These are phyloP conservation scores for Ochotona princeps DNA, from an alignment of 2,113 vertebrate genomes.

Conservation along the genomic window DNA sequence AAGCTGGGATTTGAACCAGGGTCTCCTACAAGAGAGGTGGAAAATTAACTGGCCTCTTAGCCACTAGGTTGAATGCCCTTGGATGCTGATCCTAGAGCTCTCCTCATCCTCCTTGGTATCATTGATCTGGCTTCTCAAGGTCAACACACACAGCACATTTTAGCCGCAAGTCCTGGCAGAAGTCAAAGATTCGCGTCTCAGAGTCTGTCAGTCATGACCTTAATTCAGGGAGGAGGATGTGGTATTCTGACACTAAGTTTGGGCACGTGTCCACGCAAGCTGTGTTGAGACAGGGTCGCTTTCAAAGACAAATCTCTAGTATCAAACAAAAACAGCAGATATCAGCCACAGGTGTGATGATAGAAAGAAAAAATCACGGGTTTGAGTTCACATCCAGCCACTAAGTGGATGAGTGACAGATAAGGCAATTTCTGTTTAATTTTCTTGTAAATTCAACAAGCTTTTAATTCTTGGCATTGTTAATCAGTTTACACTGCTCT, in stretches of 20 bases:
- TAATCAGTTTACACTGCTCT: slow-evolving; percentile 1
- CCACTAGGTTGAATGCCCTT: too few species aligned
- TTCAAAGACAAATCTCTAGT: background rate
- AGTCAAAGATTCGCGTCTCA: background rate
- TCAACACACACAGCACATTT: background rate
- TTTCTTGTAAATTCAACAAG: background rate
- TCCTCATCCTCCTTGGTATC: background rate
- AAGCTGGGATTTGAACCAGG: background rate
- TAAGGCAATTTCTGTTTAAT: slow-evolving; percentile 18
- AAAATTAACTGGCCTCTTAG: too few species aligned
- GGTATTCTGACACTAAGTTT: background rate
- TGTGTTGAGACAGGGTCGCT: background rate
- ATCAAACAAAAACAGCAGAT: background rate
- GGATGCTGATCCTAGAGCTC: background rate
- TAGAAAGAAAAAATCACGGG: background rate
- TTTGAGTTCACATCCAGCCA: background rate
- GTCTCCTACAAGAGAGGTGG: too few species aligned
- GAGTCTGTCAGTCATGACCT: background rate
- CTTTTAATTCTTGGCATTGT: too few species aligned
- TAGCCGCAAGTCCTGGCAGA: background rate
- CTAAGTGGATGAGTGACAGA: background rate
- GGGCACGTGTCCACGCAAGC: background rate
- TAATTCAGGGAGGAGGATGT: background rate
- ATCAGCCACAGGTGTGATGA: background rate
- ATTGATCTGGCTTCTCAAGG: background rate